Percentiles rank a stretch among this genome's conserved stretches.
Evolutionary conservation across 37 sponge, comb jelly and placozoan genomes (phyloP).

Genomic region (Spongia lamella): DNA sequence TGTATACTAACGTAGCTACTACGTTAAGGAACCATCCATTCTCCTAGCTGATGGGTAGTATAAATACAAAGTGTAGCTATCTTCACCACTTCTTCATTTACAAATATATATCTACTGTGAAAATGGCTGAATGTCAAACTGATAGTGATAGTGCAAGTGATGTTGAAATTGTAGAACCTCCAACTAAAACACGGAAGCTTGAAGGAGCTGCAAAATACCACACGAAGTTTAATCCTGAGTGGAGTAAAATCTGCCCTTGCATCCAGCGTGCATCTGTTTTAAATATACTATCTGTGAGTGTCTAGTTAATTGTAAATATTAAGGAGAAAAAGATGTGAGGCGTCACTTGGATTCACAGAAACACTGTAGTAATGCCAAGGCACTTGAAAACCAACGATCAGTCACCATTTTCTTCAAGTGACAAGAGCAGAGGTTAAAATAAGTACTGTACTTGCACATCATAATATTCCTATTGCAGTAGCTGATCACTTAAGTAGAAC

Average conservation of each 20-base stretch:
- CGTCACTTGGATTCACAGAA: constrained; percentile 29
- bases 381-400: constrained; percentile 6
- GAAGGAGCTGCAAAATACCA: too few species aligned
- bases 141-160: too few species aligned
- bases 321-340: constrained; percentile 33
- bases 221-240: neutral
- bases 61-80: too few species aligned
- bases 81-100: too few species aligned
- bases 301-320: constrained; percentile 18
- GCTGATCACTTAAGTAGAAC: constrained; percentile 21
- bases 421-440: constrained; percentile 30
- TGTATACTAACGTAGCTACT: too few species aligned
- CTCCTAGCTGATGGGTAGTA: too few species aligned
- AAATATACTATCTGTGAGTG: constrained; percentile 32
- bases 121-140: too few species aligned
- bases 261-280: constrained; percentile 11
- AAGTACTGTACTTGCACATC: constrained; percentile 18
- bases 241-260: constrained; percentile 54
- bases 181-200: too few species aligned
- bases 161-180: too few species aligned
- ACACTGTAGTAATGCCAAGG: constrained; percentile 17
- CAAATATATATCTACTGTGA: too few species aligned
- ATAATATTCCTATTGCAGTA: constrained; percentile 32
- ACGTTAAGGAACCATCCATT: too few species aligned
- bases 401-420: constrained; percentile 21